Percentiles rank a stretch among this genome's conserved stretches.
phyloP scores from a whole-genome alignment of 1,140 invertebrate genomes.

The Drosophila subobscura region DNA sequence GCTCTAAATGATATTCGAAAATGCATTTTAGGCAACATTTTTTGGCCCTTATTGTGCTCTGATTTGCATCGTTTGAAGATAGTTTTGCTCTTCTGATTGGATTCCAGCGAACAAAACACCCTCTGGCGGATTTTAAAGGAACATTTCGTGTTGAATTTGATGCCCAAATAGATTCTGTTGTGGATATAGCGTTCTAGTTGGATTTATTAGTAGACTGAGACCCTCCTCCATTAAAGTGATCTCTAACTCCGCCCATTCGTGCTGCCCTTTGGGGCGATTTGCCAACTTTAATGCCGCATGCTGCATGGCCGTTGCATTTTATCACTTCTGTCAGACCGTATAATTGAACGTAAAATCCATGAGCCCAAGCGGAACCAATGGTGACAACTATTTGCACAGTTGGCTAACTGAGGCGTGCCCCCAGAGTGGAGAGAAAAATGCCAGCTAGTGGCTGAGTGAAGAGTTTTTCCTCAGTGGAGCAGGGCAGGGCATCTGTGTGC shows the following conservation, averaged over 20 bases:
- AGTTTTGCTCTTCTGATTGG: neutral
- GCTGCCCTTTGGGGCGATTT: neutral
- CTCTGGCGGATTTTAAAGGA: neutral
- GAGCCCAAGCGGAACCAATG: slow-evolving; percentile 67
- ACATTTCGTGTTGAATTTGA: neutral
- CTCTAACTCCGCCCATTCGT: neutral
- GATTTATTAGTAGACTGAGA: neutral
- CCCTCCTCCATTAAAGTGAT: slow-evolving; percentile 2
- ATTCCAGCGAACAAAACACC: neutral
- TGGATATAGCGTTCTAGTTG: neutral
- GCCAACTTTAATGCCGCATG: slow-evolving; percentile 56
- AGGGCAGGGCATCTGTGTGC: slow-evolving; percentile 16
- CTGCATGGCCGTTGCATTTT: slow-evolving; percentile 54
- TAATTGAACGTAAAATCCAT: slow-evolving; percentile 78
- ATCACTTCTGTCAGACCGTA: slow-evolving; percentile 80
- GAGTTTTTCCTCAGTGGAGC: slow-evolving; percentile 2
- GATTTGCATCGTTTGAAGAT: neutral
- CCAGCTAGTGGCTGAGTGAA: too few species aligned
- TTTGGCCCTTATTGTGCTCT: neutral
- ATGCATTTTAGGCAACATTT: slow-evolving; percentile 35
- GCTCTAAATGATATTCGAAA: slow-evolving; percentile 44
- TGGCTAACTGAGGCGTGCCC: slow-evolving; percentile 49
- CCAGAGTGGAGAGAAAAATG: slow-evolving; percentile 12
- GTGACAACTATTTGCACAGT: slow-evolving; percentile 76
- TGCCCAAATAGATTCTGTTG: neutral